Evolutionary conservation across 2,888 invertebrate genomes (phyloP).

Genomic region (Smittia sp.): DNA sequence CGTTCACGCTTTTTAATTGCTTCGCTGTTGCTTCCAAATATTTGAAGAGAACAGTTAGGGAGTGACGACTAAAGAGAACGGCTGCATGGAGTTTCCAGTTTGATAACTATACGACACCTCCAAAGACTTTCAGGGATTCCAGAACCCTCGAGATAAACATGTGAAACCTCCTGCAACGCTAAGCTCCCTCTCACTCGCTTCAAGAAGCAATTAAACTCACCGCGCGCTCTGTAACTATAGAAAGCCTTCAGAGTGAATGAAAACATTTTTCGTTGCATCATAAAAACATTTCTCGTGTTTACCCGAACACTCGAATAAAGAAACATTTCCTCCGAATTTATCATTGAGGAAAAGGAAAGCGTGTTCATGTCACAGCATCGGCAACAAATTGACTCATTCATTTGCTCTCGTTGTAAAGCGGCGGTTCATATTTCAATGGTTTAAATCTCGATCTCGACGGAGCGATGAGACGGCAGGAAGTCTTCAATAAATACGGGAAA

Average conservation of each 20-base stretch:
- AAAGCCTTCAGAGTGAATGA: background rate
- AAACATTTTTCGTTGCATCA: slow-evolving; percentile 6
- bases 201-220: no score
- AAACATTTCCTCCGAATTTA: background rate
- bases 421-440: background rate
- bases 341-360: background rate
- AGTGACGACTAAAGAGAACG: background rate
- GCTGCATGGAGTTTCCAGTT: no score
- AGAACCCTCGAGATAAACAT: no score
- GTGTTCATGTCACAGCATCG: slow-evolving; percentile 6
- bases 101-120: no score
- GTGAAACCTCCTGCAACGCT: no score
- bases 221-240: background rate
- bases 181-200: no score
- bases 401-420: background rate
- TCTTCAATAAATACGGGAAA: background rate
- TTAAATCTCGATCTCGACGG: no score
- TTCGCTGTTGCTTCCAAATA: background rate
- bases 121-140: no score
- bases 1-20: background rate
- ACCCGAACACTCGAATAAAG: background rate
- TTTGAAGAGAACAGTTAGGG: background rate
- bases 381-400: slow-evolving; percentile 10
- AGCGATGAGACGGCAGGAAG: no score
- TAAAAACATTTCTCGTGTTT: background rate